These are phyloP conservation scores for honey bee (Apis mellifera) DNA, from an alignment of 1,140 invertebrate genomes.

Conservation along the genomic window Amel_HAv3.1 CM009931.2:6023001-6023500, in stretches of 20 bases:
- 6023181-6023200: no score
- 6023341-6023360: not conserved
- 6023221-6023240: not conserved
- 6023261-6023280: not conserved
- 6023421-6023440: no score
- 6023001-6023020: not conserved
- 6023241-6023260: not conserved
- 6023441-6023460: not conserved
- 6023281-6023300: not conserved
- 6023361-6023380: not conserved
- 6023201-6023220: no score
- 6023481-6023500: no score
- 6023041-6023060: constrained; percentile 13
- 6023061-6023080: not conserved
- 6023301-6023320: not conserved
- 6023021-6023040: not conserved
- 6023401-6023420: not conserved
- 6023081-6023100: not conserved
- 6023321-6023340: not conserved
- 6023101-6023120: not conserved
- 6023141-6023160: no score
- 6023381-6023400: constrained; percentile 13
- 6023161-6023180: not conserved
- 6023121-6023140: not conserved
- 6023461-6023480: not conserved